Percentiles rank a stretch among this genome's conserved stretches.
These are phyloP conservation scores for Galerucella nymphaeae DNA, from an alignment of 2,888 invertebrate genomes.

Conservation along the genomic window DNA sequence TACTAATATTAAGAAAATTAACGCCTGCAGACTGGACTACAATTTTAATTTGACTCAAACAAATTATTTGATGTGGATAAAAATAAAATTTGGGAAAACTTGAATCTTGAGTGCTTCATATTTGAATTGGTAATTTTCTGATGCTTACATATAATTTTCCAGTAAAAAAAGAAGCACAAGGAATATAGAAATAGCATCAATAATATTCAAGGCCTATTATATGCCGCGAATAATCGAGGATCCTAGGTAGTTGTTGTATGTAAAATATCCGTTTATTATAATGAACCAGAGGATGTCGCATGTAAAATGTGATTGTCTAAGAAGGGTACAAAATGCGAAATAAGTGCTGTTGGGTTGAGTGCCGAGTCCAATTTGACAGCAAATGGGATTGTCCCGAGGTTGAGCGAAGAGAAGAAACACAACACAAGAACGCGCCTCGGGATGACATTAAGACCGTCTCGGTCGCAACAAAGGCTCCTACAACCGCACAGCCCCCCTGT, in stretches of 20 bases:
- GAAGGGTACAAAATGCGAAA: conserved; percentile 12
- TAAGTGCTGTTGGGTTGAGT: conserved; percentile 25
- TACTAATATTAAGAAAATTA: too few relatives aligned
- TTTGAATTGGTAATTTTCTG: neutral
- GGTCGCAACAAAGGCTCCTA: conserved; percentile 62
- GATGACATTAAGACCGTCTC: conserved; percentile 64
- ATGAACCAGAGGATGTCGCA: conserved; percentile 1
- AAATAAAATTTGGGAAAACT: too few relatives aligned
- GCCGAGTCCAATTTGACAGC: conserved; percentile 61
- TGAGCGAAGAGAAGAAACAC: conserved; percentile 25
- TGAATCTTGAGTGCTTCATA: neutral
- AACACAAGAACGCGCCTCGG: conserved; percentile 60
- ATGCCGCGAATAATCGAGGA: neutral
- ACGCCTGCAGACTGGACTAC: too few relatives aligned
- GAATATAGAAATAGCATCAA: neutral
- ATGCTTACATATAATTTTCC: too few relatives aligned
- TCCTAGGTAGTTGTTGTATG: conserved; percentile 5
- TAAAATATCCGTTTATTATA: conserved; percentile 10
- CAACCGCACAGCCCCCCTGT: conserved; percentile 60
- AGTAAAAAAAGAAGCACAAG: too few relatives aligned
- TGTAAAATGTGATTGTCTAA: conserved; percentile 17
- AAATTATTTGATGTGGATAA: too few relatives aligned
- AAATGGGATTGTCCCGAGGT: conserved; percentile 58
- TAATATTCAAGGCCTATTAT: neutral
- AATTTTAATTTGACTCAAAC: too few relatives aligned